Percentiles rank a stretch among this genome's conserved stretches.
Evolutionary conservation across 2,888 invertebrate genomes (phyloP).

Genomic region (Lamellibrachia columna): DNA sequence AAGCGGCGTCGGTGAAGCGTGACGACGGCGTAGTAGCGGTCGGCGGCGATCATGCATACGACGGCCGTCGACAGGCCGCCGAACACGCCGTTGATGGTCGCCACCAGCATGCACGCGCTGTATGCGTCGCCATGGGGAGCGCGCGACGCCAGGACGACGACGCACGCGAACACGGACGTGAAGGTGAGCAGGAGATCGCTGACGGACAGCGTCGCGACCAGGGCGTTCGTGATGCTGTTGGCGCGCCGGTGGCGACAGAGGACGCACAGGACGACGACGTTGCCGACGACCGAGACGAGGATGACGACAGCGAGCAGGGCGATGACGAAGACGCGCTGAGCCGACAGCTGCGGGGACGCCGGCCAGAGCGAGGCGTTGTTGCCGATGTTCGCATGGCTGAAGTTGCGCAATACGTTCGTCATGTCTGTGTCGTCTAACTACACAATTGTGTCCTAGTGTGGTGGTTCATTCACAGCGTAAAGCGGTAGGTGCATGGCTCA

Average conservation of each 20-base stretch:
- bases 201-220: neutral
- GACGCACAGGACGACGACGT: neutral
- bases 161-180: neutral
- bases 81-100: neutral
- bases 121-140: neutral
- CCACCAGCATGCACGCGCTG: slow-evolving; percentile 1
- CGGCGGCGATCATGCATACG: neutral
- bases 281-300: neutral
- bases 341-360: neutral
- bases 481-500: neutral
- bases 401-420: neutral
- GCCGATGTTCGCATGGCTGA: neutral
- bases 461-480: neutral
- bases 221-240: neutral
- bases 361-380: neutral
- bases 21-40: neutral
- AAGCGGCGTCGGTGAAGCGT: neutral
- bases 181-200: neutral
- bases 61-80: slow-evolving; percentile 3
- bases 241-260: neutral
- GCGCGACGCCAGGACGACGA: neutral
- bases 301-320: neutral
- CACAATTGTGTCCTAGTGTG: neutral
- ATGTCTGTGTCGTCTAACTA: neutral
- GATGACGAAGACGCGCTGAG: neutral